Percentiles rank a stretch among this genome's conserved stretches.
Conservation (phyloP, 1,140 invertebrate genomes). For the Anagrus nilaparvatae region DNA sequence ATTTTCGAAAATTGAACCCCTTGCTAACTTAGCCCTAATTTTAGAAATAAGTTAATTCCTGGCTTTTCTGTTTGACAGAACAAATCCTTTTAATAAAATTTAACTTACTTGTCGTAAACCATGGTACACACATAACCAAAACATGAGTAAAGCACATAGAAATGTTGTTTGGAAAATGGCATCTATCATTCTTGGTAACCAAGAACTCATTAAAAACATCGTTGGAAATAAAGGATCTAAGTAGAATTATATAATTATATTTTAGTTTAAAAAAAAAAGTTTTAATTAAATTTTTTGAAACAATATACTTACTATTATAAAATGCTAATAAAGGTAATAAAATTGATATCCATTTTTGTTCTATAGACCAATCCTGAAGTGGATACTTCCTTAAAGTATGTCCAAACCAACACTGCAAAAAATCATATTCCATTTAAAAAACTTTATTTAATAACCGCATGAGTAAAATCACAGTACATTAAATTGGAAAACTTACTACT, state of each 20-base stretch:
- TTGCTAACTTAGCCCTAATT: no score
- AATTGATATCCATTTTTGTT: conserved; percentile 92
- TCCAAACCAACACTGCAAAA: conserved; percentile 79
- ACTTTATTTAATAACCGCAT: not conserved
- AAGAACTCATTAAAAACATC: conserved; percentile 80
- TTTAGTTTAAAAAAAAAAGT: conserved; percentile 1
- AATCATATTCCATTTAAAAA: no score
- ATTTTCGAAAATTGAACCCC: no score
- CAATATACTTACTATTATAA: conserved; percentile 72
- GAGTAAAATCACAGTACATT: not conserved
- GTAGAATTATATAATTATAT: conserved; percentile 10
- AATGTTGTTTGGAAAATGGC: conserved; percentile 85
- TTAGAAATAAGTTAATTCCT: no score
- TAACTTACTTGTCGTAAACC: conserved; percentile 74
- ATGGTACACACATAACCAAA: conserved; percentile 93
- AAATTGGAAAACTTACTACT: conserved; percentile 58
- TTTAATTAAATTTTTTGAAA: conserved; percentile 8
- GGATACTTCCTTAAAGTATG: conserved; percentile 81
- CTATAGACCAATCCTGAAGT: conserved; percentile 90
- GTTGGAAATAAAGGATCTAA: conserved; percentile 90
- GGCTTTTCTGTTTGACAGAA: no score
- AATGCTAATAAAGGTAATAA: conserved; percentile 81
- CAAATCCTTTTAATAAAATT: conserved; percentile 2
- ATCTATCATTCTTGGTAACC: conserved; percentile 84
- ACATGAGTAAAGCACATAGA: conserved; percentile 75